These are phyloP conservation scores for Portevinia maculata DNA, from an alignment of 2,888 invertebrate genomes.

Conservation along the genomic window DNA sequence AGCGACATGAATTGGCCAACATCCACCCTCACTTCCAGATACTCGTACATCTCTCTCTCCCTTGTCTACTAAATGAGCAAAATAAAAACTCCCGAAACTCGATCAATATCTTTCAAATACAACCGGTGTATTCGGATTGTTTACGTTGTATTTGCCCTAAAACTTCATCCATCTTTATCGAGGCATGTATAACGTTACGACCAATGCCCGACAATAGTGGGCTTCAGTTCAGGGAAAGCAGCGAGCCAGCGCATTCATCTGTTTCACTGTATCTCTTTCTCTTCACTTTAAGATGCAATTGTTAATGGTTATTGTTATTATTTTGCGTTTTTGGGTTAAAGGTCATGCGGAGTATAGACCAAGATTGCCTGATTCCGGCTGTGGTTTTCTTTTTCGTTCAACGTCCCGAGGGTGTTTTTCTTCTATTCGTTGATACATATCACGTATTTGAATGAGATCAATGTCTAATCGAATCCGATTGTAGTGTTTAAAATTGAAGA, in stretches of 20 bases:
- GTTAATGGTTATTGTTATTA: constrained; percentile 71
- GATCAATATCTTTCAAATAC: constrained; percentile 70
- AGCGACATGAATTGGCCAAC: constrained; percentile 58
- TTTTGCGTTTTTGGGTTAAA: constrained; percentile 69
- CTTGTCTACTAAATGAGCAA: not conserved
- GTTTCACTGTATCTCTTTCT: constrained; percentile 28
- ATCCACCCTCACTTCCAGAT: constrained; percentile 57
- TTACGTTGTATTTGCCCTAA: constrained; percentile 67
- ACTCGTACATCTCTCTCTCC: not conserved
- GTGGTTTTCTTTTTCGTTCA: constrained; percentile 34
- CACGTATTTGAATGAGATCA: constrained; percentile 72
- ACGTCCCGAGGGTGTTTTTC: constrained; percentile 58
- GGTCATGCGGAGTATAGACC: constrained; percentile 51
- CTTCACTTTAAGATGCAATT: constrained; percentile 60
- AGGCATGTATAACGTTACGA: constrained; percentile 44
- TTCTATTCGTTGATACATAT: constrained; percentile 57
- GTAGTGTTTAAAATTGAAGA: constrained; percentile 52
- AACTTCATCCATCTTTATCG: constrained; percentile 70
- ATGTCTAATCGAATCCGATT: constrained; percentile 63
- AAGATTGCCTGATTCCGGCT: constrained; percentile 38
- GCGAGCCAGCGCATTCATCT: not conserved
- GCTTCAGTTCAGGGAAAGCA: constrained; percentile 48
- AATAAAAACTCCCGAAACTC: constrained; percentile 23
- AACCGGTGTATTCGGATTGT: constrained; percentile 68
- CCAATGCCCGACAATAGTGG: constrained; percentile 26